phyloP scores from a whole-genome alignment of 2,113 vertebrate species.

The Gambusia holbrooki region DNA sequence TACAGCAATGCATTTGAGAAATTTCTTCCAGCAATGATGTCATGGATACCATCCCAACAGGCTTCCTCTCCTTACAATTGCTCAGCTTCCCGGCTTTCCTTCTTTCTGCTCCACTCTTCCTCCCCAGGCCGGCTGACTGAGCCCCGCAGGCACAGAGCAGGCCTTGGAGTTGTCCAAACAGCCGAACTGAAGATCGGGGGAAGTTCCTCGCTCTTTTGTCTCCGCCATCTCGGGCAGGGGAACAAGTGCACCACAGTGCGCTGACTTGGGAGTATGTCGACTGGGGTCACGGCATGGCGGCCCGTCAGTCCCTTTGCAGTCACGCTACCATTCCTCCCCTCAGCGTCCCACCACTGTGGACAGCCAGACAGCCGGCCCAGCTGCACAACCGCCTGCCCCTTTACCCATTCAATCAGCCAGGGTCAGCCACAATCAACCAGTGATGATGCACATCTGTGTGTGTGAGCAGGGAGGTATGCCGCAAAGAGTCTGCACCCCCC shows the following conservation, averaged over 20 bases:
- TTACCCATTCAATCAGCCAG: slow-evolving; percentile 72
- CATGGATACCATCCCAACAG: slow-evolving; percentile 50
- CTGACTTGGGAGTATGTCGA: slow-evolving; percentile 48
- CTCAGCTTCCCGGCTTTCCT: slow-evolving; percentile 56
- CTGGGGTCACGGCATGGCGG: slow-evolving; percentile 61
- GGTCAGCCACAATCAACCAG: slow-evolving; percentile 72
- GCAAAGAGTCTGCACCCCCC: slow-evolving; percentile 9
- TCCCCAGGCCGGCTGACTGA: slow-evolving; percentile 59
- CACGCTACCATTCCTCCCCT: slow-evolving; percentile 62
- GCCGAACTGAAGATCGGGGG: slow-evolving; percentile 72
- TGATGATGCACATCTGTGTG: slow-evolving; percentile 73
- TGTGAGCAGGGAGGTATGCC: slow-evolving; percentile 51
- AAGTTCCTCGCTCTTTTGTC: slow-evolving; percentile 64
- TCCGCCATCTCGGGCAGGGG: slow-evolving; percentile 30
- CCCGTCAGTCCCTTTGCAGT: slow-evolving; percentile 48
- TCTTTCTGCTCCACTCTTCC: slow-evolving; percentile 41
- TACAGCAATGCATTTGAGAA: slow-evolving; percentile 26
- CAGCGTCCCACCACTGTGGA: slow-evolving; percentile 32
- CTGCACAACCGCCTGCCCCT: slow-evolving; percentile 71
- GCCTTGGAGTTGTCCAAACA: slow-evolving; percentile 78
- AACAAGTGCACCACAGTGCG: slow-evolving; percentile 82
- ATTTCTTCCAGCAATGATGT: slow-evolving; percentile 55
- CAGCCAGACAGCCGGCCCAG: slow-evolving; percentile 57
- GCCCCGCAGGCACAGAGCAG: slow-evolving; percentile 62
- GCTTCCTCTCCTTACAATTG: slow-evolving; percentile 44